Percentiles rank a stretch among this genome's conserved stretches.
These are phyloP conservation scores for Aphidoletes aphidimyza DNA, from an alignment of 2,888 invertebrate species.

Conservation along the genomic window DNA sequence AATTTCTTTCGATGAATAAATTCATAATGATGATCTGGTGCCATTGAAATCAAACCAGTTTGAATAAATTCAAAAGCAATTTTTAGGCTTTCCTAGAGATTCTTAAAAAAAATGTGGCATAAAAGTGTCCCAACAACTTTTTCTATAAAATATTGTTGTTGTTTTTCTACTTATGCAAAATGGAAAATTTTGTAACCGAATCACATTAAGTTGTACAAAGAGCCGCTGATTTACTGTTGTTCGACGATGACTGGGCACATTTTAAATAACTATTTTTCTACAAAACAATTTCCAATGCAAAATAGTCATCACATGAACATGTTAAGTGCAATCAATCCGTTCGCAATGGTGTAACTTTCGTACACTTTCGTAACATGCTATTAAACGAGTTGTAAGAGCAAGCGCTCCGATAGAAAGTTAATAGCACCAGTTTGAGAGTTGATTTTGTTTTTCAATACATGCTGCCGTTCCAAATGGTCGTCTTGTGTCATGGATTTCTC, in stretches of 20 bases:
- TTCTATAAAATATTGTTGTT: too few species aligned
- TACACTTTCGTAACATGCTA: conserved; percentile 16
- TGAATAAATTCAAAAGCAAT: neutral
- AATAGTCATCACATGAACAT: neutral
- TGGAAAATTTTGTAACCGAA: too few species aligned
- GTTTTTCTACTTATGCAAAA: too few species aligned
- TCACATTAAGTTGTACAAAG: too few species aligned
- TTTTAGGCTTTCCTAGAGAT: too few species aligned
- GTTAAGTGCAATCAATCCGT: neutral
- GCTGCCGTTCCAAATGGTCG: neutral
- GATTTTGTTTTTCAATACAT: conserved; percentile 25
- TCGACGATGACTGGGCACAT: too few species aligned
- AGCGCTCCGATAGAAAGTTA: conserved; percentile 5
- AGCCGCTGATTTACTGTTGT: too few species aligned
- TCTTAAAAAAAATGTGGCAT: too few species aligned
- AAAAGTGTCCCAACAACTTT: too few species aligned
- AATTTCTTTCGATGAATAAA: neutral
- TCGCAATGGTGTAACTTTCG: conserved; percentile 37
- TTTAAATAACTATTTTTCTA: too few species aligned
- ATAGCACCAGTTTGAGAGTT: conserved; percentile 45
- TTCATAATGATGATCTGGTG: neutral
- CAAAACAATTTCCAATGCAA: too few species aligned
- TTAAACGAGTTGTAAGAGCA: conserved; percentile 22
- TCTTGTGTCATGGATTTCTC: neutral
- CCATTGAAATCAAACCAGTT: neutral